Evolutionary conservation across 2,113 vertebrate species (phyloP).

Genomic region (Psephotus haematonotus): DNA sequence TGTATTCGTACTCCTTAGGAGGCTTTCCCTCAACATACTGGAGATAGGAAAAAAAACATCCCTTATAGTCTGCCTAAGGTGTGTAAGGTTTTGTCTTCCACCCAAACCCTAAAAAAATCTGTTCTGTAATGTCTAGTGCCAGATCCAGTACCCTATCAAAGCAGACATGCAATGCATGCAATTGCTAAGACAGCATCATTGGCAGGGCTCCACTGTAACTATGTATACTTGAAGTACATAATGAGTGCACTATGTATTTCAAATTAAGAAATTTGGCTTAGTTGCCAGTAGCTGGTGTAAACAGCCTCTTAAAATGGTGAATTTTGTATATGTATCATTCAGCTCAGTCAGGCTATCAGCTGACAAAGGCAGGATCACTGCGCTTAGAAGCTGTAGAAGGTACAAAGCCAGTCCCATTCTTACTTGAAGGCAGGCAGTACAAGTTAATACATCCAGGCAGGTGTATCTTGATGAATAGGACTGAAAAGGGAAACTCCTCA

Average conservation of each 20-base stretch:
- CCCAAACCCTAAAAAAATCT: not conserved
- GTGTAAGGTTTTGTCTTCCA: not conserved
- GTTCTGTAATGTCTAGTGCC: not conserved
- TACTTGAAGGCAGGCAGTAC: not conserved
- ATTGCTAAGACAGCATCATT: not conserved
- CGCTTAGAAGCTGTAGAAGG: not conserved
- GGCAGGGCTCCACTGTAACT: not conserved
- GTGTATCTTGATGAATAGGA: not conserved
- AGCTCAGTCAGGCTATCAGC: not conserved
- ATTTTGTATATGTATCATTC: not conserved
- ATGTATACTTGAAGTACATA: not conserved
- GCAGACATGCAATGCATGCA: not conserved
- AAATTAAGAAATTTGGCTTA: not conserved
- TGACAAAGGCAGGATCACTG: not conserved
- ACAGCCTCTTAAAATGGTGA: not conserved
- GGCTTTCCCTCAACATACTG: not conserved
- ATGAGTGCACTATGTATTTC: not conserved
- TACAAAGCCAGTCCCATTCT: not conserved
- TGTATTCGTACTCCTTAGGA: not conserved
- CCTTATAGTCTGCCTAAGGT: not conserved
- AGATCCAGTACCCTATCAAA: not conserved
- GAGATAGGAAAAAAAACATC: not conserved
- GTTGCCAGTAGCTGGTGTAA: not conserved
- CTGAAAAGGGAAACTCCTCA: not conserved
- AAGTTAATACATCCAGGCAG: not conserved